phyloP scores from a whole-genome alignment of 2,113 vertebrate species.

The Sapayoa aenigma region DNA sequence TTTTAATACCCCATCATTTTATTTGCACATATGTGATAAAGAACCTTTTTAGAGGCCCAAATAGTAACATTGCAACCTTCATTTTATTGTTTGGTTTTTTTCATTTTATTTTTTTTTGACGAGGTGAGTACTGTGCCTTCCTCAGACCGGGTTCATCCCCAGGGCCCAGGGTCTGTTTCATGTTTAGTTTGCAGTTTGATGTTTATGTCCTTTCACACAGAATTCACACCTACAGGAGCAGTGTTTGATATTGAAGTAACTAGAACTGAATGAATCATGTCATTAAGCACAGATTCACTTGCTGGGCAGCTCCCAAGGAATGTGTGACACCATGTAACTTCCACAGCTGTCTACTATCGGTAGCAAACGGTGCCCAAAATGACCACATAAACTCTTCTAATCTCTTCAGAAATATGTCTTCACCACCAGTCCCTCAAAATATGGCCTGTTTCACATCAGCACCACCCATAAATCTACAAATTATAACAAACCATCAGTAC shows the following conservation, averaged over 20 bases:
- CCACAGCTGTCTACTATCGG: neutral
- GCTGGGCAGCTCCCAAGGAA: neutral
- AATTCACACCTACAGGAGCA: neutral
- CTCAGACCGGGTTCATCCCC: neutral
- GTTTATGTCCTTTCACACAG: neutral
- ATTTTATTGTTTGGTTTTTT: neutral
- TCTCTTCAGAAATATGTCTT: neutral
- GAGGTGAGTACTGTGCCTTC: neutral
- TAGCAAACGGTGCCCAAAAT: neutral
- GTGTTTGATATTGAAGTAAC: neutral
- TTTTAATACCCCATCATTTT: neutral
- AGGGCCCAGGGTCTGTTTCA: neutral
- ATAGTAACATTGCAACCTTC: neutral
- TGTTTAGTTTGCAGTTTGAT: neutral
- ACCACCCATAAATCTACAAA: neutral
- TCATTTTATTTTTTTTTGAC: too few species aligned
- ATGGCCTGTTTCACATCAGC: neutral
- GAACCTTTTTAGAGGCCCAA: neutral
- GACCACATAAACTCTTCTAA: neutral
- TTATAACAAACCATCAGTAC: neutral
- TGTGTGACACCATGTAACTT: neutral
- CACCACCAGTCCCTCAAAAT: neutral
- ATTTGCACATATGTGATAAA: neutral
- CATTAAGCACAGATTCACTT: neutral
- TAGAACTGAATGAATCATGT: neutral